A percentile compares a stretch with the other conserved stretches of the same genome.
phyloP scores from a whole-genome alignment of 2,888 invertebrate species.

The Muschampia plurimacula region DNA sequence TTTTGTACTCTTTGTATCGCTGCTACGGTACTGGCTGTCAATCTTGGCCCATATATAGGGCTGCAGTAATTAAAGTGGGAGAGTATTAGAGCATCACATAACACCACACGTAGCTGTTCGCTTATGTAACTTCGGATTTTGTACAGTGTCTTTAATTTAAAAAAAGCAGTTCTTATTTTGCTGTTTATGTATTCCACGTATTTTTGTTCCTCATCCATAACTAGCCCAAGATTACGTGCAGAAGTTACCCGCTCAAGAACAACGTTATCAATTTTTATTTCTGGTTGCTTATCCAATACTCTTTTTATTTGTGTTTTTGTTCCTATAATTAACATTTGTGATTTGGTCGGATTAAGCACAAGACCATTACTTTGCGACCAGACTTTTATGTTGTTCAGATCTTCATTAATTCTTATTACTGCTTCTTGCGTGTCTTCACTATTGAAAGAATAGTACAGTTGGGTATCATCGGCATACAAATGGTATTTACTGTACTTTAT shows the following conservation, averaged over 20 bases:
- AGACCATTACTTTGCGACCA: slow-evolving; percentile 14
- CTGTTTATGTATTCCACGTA: neutral
- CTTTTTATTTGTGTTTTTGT: slow-evolving; percentile 12
- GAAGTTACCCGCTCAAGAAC: neutral
- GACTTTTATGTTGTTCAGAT: neutral
- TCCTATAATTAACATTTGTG: slow-evolving; percentile 6
- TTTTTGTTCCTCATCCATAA: neutral
- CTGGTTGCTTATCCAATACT: neutral
- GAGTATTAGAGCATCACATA: neutral
- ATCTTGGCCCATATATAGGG: too few species aligned
- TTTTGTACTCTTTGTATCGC: too few species aligned
- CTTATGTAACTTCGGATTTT: neutral
- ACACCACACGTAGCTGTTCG: neutral
- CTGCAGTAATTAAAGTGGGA: neutral
- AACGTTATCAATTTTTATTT: slow-evolving; percentile 12
- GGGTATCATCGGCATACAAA: too few species aligned
- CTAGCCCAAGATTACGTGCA: slow-evolving; percentile 16
- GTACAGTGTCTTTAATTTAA: neutral
- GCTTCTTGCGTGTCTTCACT: neutral
- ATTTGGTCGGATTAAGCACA: slow-evolving; percentile 15
- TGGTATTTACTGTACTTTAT: slow-evolving; percentile 16
- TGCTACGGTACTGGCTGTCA: too few species aligned
- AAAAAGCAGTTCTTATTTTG: neutral
- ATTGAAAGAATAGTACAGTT: neutral
- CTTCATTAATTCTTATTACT: neutral